Evolutionary conservation across 2,797 vertebrate genomes (phyloP).

Genomic region (Cygnus olor): DNA sequence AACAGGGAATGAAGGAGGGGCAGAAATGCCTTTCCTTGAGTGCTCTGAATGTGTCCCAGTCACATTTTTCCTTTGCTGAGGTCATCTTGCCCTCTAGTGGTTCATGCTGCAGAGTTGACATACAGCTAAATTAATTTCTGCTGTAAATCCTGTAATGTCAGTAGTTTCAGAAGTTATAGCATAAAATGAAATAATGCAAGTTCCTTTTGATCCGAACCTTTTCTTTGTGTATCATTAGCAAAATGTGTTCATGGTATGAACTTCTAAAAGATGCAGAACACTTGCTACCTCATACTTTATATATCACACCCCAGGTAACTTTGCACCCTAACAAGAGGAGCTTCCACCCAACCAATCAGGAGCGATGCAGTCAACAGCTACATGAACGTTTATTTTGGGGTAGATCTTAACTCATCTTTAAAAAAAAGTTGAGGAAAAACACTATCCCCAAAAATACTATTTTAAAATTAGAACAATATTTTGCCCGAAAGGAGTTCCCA

Average conservation of each 20-base stretch:
- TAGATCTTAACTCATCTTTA: background rate
- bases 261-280: background rate
- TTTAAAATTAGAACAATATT: background rate
- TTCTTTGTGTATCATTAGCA: background rate
- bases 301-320: background rate
- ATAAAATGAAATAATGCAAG: background rate
- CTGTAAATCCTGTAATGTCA: background rate
- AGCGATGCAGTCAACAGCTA: background rate
- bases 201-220: background rate
- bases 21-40: background rate
- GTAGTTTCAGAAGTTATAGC: rapidly evolving
- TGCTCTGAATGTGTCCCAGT: rapidly evolving
- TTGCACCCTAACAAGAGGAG: background rate
- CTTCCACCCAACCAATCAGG: background rate
- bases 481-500: background rate
- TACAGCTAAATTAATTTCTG: background rate
- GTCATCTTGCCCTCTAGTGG: conserved; percentile 62
- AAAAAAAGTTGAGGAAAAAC: background rate
- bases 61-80: background rate
- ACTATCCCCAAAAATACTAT: background rate
- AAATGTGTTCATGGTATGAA: background rate
- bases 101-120: background rate
- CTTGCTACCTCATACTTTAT: background rate
- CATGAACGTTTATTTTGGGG: background rate
- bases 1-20: background rate